Evolutionary conservation across 2,113 vertebrate genomes (phyloP).

Genomic region (Loxodonta africana): DNA sequence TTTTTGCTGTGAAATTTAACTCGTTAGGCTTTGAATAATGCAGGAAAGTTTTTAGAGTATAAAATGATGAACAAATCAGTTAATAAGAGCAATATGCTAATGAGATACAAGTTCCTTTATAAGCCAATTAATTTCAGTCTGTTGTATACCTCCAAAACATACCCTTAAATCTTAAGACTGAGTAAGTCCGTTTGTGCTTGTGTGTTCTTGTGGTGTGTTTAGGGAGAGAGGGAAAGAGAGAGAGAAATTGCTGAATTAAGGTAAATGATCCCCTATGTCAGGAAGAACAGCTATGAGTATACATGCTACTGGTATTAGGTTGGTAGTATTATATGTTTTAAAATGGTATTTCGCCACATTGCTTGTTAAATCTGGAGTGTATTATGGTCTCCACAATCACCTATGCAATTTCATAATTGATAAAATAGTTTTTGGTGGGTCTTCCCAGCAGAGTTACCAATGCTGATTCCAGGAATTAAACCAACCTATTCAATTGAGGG

Average conservation of each 20-base stretch:
- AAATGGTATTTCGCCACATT: conserved; percentile 28
- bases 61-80: conserved; percentile 2
- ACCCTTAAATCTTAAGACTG: neutral
- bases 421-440: conserved; percentile 41
- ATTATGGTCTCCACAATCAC: neutral
- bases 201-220: neutral
- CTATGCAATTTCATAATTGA: neutral
- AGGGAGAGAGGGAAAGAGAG: neutral
- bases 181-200: neutral
- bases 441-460: conserved; percentile 1
- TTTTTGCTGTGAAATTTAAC: neutral
- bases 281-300: neutral
- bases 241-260: neutral
- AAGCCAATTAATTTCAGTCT: conserved; percentile 19
- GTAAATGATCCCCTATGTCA: neutral
- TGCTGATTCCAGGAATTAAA: conserved; percentile 47
- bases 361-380: neutral
- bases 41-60: neutral
- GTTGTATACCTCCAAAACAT: neutral
- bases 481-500: neutral
- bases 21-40: neutral
- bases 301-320: neutral
- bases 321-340: neutral
- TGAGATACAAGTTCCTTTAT: neutral
- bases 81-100: conserved; percentile 19